phyloP scores from a whole-genome alignment of 2,888 invertebrate species.

The Oligia strigilis region DNA sequence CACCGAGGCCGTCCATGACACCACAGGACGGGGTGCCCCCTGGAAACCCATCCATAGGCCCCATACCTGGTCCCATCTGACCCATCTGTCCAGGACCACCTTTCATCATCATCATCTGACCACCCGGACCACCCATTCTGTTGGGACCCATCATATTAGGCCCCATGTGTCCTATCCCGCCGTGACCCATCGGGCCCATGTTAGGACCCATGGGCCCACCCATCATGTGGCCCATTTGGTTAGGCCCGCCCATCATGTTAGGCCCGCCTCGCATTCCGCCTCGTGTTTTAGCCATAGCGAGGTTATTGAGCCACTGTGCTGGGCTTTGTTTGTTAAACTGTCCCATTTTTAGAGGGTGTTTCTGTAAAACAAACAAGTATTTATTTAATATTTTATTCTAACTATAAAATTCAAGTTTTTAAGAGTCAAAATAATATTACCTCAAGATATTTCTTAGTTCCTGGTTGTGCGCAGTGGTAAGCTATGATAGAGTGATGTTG shows the following conservation, averaged over 20 bases:
- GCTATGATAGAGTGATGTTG: conserved; percentile 98
- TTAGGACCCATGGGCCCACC: conserved; percentile 88
- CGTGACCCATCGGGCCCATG: conserved; percentile 87
- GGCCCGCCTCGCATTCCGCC: conserved; percentile 91
- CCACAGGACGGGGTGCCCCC: conserved; percentile 91
- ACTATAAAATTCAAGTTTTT: background rate
- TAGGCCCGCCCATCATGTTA: conserved; percentile 89
- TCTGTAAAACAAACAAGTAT: conserved; percentile 90
- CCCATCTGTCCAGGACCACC: conserved; percentile 87
- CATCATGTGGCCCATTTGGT: conserved; percentile 89
- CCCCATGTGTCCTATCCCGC: conserved; percentile 88
- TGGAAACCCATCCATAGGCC: conserved; percentile 90
- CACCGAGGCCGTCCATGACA: conserved; percentile 91
- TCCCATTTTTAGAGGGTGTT: conserved; percentile 97
- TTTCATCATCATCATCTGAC: conserved; percentile 90
- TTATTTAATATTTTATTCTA: conserved; percentile 7
- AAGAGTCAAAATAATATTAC: conserved; percentile 81
- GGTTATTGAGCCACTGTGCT: conserved; percentile 94
- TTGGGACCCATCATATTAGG: conserved; percentile 89
- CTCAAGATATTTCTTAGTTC: conserved; percentile 98
- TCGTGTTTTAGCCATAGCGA: conserved; percentile 94
- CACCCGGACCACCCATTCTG: conserved; percentile 86
- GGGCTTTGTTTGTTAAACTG: conserved; percentile 96
- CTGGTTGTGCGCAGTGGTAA: conserved; percentile 98
- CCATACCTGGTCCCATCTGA: conserved; percentile 87